Conservation (phyloP, 2,888 invertebrate species). For the Acronicta alni region DNA sequence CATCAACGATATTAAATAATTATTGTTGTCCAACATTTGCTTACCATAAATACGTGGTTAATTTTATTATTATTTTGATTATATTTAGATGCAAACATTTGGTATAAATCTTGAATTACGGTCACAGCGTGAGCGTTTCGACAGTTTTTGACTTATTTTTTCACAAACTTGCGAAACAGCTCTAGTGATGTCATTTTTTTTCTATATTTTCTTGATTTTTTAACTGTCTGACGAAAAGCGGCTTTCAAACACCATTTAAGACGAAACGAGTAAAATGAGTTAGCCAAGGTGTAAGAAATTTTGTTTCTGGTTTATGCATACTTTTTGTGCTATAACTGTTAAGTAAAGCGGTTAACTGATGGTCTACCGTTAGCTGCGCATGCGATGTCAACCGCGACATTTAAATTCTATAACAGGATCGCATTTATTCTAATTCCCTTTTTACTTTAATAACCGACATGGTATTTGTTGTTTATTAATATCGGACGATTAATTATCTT, state of each 20-base stretch:
- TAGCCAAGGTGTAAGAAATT: conserved; percentile 48
- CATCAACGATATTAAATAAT: too few relatives aligned
- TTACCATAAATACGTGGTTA: too few relatives aligned
- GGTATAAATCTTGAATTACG: too few relatives aligned
- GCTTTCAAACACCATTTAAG: conserved; percentile 40
- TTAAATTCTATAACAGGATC: conserved; percentile 66
- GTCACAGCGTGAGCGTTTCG: conserved; percentile 17
- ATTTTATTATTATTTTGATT: too few relatives aligned
- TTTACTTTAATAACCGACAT: conserved; percentile 36
- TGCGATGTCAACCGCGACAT: conserved; percentile 80
- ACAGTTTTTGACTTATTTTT: conserved; percentile 17
- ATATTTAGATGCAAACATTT: too few relatives aligned
- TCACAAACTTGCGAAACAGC: conserved; percentile 7
- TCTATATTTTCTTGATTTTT: conserved; percentile 11
- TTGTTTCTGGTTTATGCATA: conserved; percentile 59
- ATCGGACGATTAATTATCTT: conserved; percentile 76
- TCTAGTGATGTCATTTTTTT: background rate
- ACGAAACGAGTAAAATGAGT: conserved; percentile 37
- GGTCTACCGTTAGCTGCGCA: conserved; percentile 76
- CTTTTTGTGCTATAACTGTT: conserved; percentile 71
- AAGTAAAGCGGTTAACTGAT: conserved; percentile 72
- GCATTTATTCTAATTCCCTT: conserved; percentile 49
- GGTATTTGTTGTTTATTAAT: conserved; percentile 69
- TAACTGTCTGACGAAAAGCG: conserved; percentile 12
- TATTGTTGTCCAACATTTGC: too few relatives aligned